Evolutionary conservation across 2,888 invertebrate species (phyloP), one percentile per base, ranked within the genome.

Genomic region (Drosophila maculinotata): DNA sequence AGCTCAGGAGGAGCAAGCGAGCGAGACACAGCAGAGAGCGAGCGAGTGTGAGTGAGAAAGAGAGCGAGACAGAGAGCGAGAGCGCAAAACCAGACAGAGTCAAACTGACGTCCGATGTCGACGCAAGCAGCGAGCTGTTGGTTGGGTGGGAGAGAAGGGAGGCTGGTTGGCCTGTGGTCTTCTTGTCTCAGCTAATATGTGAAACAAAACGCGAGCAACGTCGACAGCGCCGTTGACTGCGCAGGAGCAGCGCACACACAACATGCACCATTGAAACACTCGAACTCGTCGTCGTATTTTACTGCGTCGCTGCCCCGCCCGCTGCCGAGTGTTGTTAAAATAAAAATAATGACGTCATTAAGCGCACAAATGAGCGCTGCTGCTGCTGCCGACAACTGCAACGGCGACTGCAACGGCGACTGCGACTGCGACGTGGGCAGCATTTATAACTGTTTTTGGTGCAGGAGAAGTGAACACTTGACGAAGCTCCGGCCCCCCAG

Each of bases 281-380:
- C 39, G 73, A 52, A 73, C 59, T 72, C 78, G 72, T 77, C 42
- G 78, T 77, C 72, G 72, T 75, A 79, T 79, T 75, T 75, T 79
- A 75, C 79, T 62, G 44, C 70, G 49, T 62, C 62, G 69, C 79
- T 62, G 70, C 49, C 42, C 80, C 62, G 54, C 68, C 79, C 56
- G 62, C 76, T 66, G 38, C 58, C 69, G 62, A 63, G 67, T 65
- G 87, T 84, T 88, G 88, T 88, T 87, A 84, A 84, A 84, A 84
- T 89, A 84, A 84, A 83, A 84, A 84, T 84, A 84, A 84, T 84
- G 83, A 84, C 83, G 83, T 84, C 83, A 84, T 84, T 84, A 84
- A 81, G 88, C 76, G 76, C 88, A 82, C 83, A 84, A 84, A 84
- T 84, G 83, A 84, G 83, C 83, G 70, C 75, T 84, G 83, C 79